Evolutionary conservation across 92 coral and sea anemone species (phyloP), one percentile per base, ranked within the genome.

Genomic region (Palythoa grandis): DNA sequence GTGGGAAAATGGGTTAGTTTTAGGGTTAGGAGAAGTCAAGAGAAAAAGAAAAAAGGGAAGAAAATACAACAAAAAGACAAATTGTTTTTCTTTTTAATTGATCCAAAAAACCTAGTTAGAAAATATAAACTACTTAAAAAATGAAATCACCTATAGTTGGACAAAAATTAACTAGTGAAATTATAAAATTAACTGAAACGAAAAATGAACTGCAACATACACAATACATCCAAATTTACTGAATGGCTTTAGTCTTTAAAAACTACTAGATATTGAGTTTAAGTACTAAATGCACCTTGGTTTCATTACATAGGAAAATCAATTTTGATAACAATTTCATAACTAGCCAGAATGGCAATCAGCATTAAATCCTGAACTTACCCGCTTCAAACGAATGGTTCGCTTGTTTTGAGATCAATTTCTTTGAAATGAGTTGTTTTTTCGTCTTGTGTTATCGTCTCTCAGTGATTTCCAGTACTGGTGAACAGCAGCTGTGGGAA

Each of bases 311-410:
- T 43, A 29, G 40, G 56, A 43, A 72, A 43, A 17, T 39, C 53
- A 63, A 63, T 63, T 63, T 63, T 63, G n/a, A 63, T 63, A 63
- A 10, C 69, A 63, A 20, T 63, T n/a, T 58, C 19, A 17, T 16
- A 40, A 72, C 22, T 72, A 72, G 53, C 77, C 50, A 19, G 53
- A 56, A 72, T 50, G 50, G 52, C 22, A 40, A 63, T 72, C 77
- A 72, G 12, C 13, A 72, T 72, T 39, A 72, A 72, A 39, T 72
- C 77, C 53, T 40, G 53, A 43, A 53, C 82, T 25, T 56, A 77
- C 82, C 82, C 82, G 60, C 53, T 77, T 77, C 82, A 25, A 54
- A 54, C 69, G 48, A 77, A 53, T 14, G 11, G 50, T 25, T 56
- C 82, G 39, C 67, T 77, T 54, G 24, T 23, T 65, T 56, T 77